Base-by-base conservation (phyloP, 2,113 vertebrate species). In the Tenrec ecaudatus region DNA sequence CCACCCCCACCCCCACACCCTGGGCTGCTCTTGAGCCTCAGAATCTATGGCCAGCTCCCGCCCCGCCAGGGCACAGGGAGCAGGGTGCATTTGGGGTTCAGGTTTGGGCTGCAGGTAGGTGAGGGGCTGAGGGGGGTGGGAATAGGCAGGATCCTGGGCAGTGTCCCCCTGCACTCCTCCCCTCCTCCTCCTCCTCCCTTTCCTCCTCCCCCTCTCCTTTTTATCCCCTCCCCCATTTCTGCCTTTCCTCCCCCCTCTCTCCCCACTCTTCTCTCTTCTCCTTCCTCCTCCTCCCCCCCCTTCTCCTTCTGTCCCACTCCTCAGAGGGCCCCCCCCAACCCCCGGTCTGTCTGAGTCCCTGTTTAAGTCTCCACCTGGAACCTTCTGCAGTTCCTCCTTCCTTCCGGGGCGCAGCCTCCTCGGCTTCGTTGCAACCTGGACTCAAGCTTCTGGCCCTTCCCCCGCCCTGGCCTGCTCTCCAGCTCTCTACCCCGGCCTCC, bases 11-110 rank as follows among this genome's bases (percentile, higher is more conserved):
- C 33, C 22, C 40, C 1, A 0, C 3, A 7, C 3, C 40, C 7
- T 43, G 31, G 15, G 11, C 5, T 19, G n/a, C 23, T 33, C 66
- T 38, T 25, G 60, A 20, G 4, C 27, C 78, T 16, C 36, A 53
- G 33, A 31, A 0, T 0, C 4, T 1, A 1, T 53, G 38, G 2
- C 29, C 0, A 11, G 23, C 64, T 53, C 25, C 6, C 1, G 27
- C 22, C 0, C 53, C 19, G 58, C n/a, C 0, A 64, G n/a, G 36
- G 4, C 1, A 0, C 14, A 29, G 58, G 58, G 68, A 17, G 15
- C 53, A 4, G 22, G 2, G 11, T 0, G n/a, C 3, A 2, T 15
- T 40, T 6, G 6, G 64, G 69, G 53, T 29, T 53, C 47, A 17
- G 53, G 69, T n/a, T 22, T 23, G 40, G 64, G 29, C 73, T 22